Base-by-base conservation (phyloP, 2,797 vertebrate genomes). In the Dryobates pubescens region DNA sequence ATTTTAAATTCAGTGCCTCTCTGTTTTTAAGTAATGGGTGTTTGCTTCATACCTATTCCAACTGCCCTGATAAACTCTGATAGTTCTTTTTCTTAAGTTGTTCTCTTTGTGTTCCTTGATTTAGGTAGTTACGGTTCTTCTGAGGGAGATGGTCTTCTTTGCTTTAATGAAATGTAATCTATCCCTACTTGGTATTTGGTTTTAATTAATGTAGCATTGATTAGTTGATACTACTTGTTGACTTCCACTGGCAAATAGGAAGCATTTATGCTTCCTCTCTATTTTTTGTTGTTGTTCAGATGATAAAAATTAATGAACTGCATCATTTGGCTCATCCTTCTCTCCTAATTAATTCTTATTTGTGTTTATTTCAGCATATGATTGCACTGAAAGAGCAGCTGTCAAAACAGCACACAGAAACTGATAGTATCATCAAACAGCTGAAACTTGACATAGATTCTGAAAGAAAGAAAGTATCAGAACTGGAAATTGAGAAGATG, bases 361-460 rank as follows among this genome's bases (percentile, higher is more conserved):
- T 96, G 36, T 90, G 71, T 96, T 96, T 78, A 57, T 93, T 98
- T 65, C 88, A 99, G 99, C 99, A 99, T 88, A 91, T 99, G 97
- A 98, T 99, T 97, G 97, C 97, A 7, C 97, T 99, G 94, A 99
- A 99, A 97, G 98, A 99, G 78, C 98, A 99, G 89, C 97, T 99
- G 63, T 98, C 98, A 9, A 97, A 96, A 53, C 98, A 99, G 73
- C 97, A 97, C 82, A 97, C 93, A 51, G 98, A 99, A 85, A 95
- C 96, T 1, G 98, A 99, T 54, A 80, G 47, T 9, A 92, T 98
- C 84, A 86, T 98, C 63, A 93, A 77, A 45, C 95, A 96, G 82
- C 94, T 98, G 78, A 97, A 98, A 51, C 82, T 94, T 10, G 98
- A 99, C 76, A 95, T 99, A 45, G 97, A 96, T 82, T 75, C 93